These are phyloP conservation scores for Stomorhina lunata DNA, from an alignment of 2,888 invertebrate genomes.

Conservation along the genomic window DNA sequence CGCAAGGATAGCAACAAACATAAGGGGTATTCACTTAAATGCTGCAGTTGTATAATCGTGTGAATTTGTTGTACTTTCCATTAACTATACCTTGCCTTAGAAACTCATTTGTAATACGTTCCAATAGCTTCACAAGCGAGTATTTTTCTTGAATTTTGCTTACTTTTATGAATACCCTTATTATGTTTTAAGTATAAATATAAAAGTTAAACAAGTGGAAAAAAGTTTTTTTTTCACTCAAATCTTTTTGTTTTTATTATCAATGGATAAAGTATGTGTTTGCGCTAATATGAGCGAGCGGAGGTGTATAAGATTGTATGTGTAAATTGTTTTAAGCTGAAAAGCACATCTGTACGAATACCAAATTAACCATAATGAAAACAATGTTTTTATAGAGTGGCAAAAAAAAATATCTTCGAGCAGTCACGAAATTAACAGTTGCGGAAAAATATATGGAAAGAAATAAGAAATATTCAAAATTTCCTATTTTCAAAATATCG, in stretches of 20 bases:
- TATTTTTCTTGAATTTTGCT: no score
- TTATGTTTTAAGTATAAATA: background rate
- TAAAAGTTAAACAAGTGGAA: slow-evolving; percentile 65
- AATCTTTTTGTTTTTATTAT: slow-evolving; percentile 15
- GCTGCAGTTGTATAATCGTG: no score
- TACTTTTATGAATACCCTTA: no score
- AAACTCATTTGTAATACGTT: no score
- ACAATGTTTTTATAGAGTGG: slow-evolving; percentile 63
- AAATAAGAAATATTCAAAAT: background rate
- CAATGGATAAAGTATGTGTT: background rate
- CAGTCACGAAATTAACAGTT: background rate
- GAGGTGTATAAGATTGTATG: background rate
- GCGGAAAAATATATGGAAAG: background rate
- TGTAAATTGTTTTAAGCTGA: slow-evolving; percentile 56
- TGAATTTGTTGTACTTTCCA: no score
- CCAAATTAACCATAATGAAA: slow-evolving; percentile 67
- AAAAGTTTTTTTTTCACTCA: slow-evolving; percentile 49
- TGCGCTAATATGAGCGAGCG: background rate
- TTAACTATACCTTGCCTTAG: no score
- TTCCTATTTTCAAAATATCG: background rate
- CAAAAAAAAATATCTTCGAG: slow-evolving; percentile 43
- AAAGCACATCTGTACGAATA: slow-evolving; percentile 65
- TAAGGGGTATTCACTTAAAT: no score
- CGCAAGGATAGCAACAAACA: no score
- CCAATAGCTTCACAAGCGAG: no score